Evolutionary conservation across 2,797 vertebrate species (phyloP).

Genomic region (Australoheros facetus): DNA sequence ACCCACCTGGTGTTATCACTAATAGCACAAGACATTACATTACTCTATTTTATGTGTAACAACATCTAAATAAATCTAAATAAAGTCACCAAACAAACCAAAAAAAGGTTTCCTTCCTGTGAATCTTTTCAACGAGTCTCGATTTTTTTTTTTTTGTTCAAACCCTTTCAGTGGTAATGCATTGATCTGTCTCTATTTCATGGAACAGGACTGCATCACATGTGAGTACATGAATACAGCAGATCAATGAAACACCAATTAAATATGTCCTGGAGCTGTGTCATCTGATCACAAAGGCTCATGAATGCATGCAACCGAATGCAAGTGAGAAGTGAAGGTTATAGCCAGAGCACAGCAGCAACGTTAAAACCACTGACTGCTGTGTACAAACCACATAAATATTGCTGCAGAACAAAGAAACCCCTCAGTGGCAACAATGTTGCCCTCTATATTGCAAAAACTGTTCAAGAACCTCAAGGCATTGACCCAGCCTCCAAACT

Average conservation of each 20-base stretch:
- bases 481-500: background rate
- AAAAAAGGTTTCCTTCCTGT: background rate
- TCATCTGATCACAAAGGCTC: slow-evolving; percentile 20
- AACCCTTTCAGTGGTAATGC: background rate
- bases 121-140: background rate
- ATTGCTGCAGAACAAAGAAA: background rate
- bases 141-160: background rate
- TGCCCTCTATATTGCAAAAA: no score
- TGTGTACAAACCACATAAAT: background rate
- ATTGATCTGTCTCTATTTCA: slow-evolving; percentile 50
- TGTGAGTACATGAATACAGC: slow-evolving; percentile 34
- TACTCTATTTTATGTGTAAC: background rate
- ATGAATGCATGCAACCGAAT: background rate
- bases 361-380: background rate
- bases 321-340: background rate
- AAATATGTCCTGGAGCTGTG: slow-evolving; percentile 47
- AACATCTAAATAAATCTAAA: background rate
- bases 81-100: background rate
- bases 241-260: slow-evolving; percentile 56
- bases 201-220: slow-evolving; percentile 23
- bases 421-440: no score
- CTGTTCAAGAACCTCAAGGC: background rate
- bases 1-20: slow-evolving; percentile 36
- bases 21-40: background rate
- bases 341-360: background rate